Conservation (phyloP, 2,888 invertebrate genomes). For the Pollenia griseotomentosa region DNA sequence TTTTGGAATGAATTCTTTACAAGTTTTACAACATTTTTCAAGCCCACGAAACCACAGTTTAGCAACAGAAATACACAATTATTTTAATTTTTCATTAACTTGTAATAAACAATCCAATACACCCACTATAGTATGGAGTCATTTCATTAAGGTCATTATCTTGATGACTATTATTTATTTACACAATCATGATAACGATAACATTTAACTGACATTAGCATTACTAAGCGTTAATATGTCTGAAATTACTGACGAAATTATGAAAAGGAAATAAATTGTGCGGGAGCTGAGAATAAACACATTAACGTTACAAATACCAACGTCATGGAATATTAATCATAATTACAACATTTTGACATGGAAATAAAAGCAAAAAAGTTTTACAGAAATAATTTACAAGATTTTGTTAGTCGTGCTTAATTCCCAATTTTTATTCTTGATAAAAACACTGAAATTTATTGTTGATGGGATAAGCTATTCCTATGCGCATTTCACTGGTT, state of each 20-base stretch:
- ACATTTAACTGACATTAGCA: not conserved
- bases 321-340: not conserved
- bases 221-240: constrained; percentile 2
- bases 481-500: no score
- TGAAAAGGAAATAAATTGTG: not conserved
- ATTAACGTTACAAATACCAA: not conserved
- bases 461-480: no score
- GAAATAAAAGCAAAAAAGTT: not conserved
- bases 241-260: not conserved
- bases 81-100: no score
- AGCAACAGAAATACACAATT: no score
- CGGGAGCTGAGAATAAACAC: not conserved
- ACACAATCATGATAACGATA: not conserved
- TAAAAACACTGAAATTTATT: no score
- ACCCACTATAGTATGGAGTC: not conserved
- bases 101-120: not conserved
- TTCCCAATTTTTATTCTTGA: no score
- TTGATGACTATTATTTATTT: constrained; percentile 1
- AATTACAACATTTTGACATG: not conserved
- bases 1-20: no score
- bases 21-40: no score
- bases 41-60: no score
- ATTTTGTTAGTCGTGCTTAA: no score
- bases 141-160: not conserved
- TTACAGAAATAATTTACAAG: no score